Evolutionary conservation across 2,113 vertebrate genomes (phyloP).

Genomic region (Oreochromis aureus): DNA sequence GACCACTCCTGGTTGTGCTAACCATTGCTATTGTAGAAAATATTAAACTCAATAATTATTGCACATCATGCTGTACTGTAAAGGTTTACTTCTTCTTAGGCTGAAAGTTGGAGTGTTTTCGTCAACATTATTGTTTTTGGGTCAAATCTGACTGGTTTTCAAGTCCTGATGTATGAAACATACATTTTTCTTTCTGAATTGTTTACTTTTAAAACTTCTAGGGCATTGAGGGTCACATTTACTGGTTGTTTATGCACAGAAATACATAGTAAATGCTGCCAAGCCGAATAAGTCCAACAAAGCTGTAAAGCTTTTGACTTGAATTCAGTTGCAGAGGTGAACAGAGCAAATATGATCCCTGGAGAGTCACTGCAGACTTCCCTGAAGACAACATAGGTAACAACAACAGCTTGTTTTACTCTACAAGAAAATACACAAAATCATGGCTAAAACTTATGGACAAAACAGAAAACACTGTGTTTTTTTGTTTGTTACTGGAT

Average conservation of each 20-base stretch:
- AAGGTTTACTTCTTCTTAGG: background rate
- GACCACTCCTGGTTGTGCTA: background rate
- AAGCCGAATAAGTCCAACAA: background rate
- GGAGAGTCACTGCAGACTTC: background rate
- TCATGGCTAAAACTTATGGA: background rate
- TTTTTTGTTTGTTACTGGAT: background rate
- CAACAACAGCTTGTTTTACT: background rate
- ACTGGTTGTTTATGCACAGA: background rate
- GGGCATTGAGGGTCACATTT: background rate
- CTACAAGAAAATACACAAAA: background rate
- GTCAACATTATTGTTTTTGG: background rate
- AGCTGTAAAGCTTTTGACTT: background rate
- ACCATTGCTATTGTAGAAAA: background rate
- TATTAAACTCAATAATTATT: background rate
- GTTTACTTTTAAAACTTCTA: background rate
- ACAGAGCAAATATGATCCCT: background rate
- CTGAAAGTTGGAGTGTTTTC: background rate
- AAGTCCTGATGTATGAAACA: background rate
- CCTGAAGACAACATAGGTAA: background rate
- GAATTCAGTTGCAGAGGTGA: background rate
- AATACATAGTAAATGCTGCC: background rate
- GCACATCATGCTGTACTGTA: background rate
- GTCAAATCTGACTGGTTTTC: background rate
- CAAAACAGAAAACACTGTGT: background rate
- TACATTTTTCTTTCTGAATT: background rate